Base-by-base conservation (phyloP, 2,797 vertebrate species). In the Champsocephalus esox region DNA sequence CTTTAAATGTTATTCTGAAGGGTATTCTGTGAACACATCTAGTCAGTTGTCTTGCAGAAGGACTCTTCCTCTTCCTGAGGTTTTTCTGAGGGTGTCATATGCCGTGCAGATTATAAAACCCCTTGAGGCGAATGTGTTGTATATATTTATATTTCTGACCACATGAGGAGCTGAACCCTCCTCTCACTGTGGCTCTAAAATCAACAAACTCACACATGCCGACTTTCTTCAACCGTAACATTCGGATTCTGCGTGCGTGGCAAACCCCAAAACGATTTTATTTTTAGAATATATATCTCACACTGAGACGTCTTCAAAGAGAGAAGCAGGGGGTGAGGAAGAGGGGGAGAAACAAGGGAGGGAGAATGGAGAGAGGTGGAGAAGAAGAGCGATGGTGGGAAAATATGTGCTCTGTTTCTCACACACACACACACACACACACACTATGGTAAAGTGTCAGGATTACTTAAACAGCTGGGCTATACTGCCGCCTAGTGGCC, bases 401-500 rank as follows among this genome's bases (percentile, higher is more conserved):
- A 3, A 63, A 28, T 28, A 59, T 28, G 49, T 13, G 19, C 54
- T 16, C n/a, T 43, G 12, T 17, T 43, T 62, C 54, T 7, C 14
- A 3, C 54, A 51, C 62, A 41, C 43, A 64, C 10, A 50, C 50
- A n/a, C 24, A 3, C 24, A 28, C 24, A 28, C n/a, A 38, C 48
- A 38, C 48, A 34, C 66, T 14, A 68, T 57, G 24, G n/a, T 3
- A 41, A 57, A 66, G 52, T n/a, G 51, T 10, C 14, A 34, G 17
- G 3, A 52, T 73, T 8, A 11, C 11, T 52, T 12, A 17, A 79
- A 65, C 41, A 67, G 17, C 62, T 84, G 77, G 77, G 8, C 69
- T 89, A 72, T 91, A 24, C 70, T 80, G 81, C 84, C 9, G 5
- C 79, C 87, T 65, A 60, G 89, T 92, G 94, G 90, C 19, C 38